Conservation (phyloP, 1,140 invertebrate species). For the Ooceraea biroi region DNA sequence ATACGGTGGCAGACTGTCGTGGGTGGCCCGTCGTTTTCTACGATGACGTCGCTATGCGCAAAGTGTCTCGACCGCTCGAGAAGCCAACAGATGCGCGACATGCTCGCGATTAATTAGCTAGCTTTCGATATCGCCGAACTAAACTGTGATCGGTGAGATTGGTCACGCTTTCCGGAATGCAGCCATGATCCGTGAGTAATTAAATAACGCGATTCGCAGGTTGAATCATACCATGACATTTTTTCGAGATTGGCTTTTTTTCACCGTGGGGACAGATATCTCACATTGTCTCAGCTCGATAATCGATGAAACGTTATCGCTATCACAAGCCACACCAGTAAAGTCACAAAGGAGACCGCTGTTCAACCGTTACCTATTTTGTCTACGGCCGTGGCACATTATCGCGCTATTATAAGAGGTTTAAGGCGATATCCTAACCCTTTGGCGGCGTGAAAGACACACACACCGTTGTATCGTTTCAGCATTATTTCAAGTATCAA, state of each 20-base stretch:
- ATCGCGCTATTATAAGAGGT: slow-evolving; percentile 47
- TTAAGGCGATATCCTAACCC: slow-evolving; percentile 47
- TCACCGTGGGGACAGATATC: background rate
- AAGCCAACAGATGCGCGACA: slow-evolving; percentile 70
- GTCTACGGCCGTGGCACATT: slow-evolving; percentile 25
- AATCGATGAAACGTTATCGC: slow-evolving; percentile 41
- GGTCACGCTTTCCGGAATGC: slow-evolving; percentile 79
- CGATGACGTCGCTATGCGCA: slow-evolving; percentile 38
- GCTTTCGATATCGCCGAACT: slow-evolving; percentile 72
- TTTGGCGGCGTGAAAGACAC: slow-evolving; percentile 45
- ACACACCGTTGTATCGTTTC: slow-evolving; percentile 50
- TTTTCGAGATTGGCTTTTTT: background rate
- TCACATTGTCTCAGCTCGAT: background rate
- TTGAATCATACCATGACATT: background rate
- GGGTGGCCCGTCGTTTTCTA: slow-evolving; percentile 79
- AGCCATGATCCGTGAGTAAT: slow-evolving; percentile 47
- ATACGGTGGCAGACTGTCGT: slow-evolving; percentile 79
- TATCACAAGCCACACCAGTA: background rate
- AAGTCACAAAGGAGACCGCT: slow-evolving; percentile 30
- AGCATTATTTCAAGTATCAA: slow-evolving; percentile 58
- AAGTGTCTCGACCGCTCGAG: background rate
- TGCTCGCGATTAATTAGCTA: slow-evolving; percentile 84
- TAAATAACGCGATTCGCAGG: background rate
- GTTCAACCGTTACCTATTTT: slow-evolving; percentile 57
- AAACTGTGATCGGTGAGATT: slow-evolving; percentile 77